A percentile compares a stretch with the other conserved stretches of the same genome.
Evolutionary conservation across 2,797 vertebrate genomes (phyloP).

Genomic region (Sebastes cheni): DNA sequence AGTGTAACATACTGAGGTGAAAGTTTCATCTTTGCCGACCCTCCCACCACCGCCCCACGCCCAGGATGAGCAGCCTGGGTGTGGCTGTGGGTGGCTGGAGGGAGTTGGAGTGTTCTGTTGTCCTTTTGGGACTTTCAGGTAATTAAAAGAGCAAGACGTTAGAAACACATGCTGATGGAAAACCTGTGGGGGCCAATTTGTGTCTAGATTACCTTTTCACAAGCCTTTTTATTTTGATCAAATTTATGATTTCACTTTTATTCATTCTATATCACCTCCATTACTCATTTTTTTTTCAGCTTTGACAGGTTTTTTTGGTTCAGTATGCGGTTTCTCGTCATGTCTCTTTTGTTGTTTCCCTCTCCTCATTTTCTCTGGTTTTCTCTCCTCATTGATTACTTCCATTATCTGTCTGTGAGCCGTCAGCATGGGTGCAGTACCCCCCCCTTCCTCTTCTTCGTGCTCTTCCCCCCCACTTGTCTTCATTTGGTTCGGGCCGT

Average conservation of each 20-base stretch:
- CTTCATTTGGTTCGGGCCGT: slow-evolving; percentile 75
- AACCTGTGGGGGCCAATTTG: slow-evolving; percentile 42
- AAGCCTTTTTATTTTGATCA: background rate
- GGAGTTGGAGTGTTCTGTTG: background rate
- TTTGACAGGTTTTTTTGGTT: slow-evolving; percentile 49
- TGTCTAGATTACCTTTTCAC: background rate
- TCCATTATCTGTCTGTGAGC: slow-evolving; percentile 45
- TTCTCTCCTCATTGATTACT: slow-evolving; percentile 53
- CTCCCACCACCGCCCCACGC: background rate
- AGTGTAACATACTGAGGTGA: background rate
- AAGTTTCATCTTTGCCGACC: slow-evolving; percentile 12
- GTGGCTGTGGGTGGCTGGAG: slow-evolving; percentile 4
- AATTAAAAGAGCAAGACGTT: slow-evolving; percentile 48
- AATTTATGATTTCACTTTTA: slow-evolving; percentile 2
- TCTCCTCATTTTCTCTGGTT: slow-evolving; percentile 40
- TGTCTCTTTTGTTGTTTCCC: slow-evolving; percentile 33
- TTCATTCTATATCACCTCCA: background rate
- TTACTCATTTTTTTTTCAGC: background rate
- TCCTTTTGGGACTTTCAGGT: slow-evolving; percentile 45
- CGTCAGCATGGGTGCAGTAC: slow-evolving; percentile 53
- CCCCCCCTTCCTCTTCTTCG: slow-evolving; percentile 4
- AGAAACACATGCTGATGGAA: slow-evolving; percentile 55
- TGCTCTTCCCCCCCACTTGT: slow-evolving; percentile 54
- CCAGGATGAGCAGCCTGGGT: slow-evolving; percentile 20
- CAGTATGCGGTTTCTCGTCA: slow-evolving; percentile 45